Evolutionary conservation across 1,140 invertebrate species (phyloP).

Genomic region (Chionoecetes opilio): DNA sequence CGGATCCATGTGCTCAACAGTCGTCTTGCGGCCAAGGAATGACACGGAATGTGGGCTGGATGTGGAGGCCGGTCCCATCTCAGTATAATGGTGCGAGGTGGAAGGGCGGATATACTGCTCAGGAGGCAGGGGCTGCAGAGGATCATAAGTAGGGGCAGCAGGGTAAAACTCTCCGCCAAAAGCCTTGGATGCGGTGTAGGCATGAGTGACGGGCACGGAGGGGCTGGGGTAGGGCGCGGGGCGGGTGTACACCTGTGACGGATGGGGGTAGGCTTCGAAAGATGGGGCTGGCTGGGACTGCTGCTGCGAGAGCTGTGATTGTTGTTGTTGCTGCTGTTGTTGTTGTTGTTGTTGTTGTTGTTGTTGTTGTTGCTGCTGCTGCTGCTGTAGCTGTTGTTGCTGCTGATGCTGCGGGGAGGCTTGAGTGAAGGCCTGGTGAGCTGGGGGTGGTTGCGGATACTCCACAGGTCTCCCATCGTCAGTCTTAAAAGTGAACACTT

Average conservation of each 20-base stretch:
- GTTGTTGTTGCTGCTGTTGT: conserved; percentile 88
- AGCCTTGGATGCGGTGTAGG: conserved; percentile 75
- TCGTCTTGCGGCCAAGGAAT: conserved; percentile 73
- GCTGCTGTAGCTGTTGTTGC: conserved; percentile 87
- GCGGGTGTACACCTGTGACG: conserved; percentile 78
- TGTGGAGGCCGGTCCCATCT: conserved; percentile 74
- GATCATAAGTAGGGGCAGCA: conserved; percentile 76
- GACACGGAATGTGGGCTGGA: conserved; percentile 73
- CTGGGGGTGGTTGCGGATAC: conserved; percentile 81
- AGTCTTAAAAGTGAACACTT: conserved; percentile 82
- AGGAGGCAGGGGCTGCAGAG: conserved; percentile 78
- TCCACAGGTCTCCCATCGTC: conserved; percentile 75
- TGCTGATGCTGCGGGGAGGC: conserved; percentile 84
- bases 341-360: conserved; percentile 87
- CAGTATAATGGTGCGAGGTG: conserved; percentile 80
- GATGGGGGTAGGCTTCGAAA: conserved; percentile 76
- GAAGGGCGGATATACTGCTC: conserved; percentile 80
- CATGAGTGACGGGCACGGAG: conserved; percentile 78
- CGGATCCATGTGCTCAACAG: conserved; percentile 79
- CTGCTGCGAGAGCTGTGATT: conserved; percentile 87
- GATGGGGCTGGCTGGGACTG: conserved; percentile 83
- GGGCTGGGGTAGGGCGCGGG: conserved; percentile 76
- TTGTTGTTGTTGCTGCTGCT: conserved; percentile 84
- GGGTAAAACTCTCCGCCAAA: conserved; percentile 79
- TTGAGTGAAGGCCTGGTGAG: conserved; percentile 82